Conservation (phyloP, 2,888 invertebrate species). For the Aphrophora alni region DNA sequence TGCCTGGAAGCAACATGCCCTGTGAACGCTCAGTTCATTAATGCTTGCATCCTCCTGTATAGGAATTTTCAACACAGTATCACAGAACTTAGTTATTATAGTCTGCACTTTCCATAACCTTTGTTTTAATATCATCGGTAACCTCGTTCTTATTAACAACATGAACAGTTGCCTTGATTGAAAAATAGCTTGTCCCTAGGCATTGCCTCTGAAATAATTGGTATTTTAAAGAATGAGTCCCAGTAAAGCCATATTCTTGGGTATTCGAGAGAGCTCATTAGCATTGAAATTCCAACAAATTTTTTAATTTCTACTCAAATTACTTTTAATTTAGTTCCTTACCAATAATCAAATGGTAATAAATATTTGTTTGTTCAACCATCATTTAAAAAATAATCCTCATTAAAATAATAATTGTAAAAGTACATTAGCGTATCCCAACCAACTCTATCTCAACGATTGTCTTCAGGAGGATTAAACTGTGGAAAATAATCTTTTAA, state of each 20-base stretch:
- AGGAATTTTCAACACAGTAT: too few species aligned
- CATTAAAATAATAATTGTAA: constrained; percentile 15
- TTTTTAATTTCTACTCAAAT: constrained; percentile 21
- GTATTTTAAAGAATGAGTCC: constrained; percentile 22
- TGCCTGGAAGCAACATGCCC: too few species aligned
- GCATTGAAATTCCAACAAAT: constrained; percentile 30
- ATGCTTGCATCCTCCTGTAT: too few species aligned
- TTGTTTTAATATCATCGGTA: too few species aligned
- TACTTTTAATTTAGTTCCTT: constrained; percentile 25
- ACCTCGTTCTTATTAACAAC: too few species aligned
- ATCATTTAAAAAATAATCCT: constrained; percentile 10
- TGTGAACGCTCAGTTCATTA: too few species aligned
- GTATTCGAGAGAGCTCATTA: constrained; percentile 31
- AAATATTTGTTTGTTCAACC: constrained; percentile 28
- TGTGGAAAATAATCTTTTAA: too few species aligned
- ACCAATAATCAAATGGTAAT: constrained; percentile 18
- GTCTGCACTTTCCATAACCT: too few species aligned
- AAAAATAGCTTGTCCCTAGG: too few species aligned
- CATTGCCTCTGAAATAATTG: background rate
- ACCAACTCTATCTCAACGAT: constrained; percentile 21
- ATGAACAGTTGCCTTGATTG: too few species aligned
- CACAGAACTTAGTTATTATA: too few species aligned
- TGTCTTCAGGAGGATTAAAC: constrained; percentile 15
- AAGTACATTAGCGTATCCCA: constrained; percentile 15
- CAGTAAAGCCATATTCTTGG: constrained; percentile 31